Base-by-base conservation (phyloP, 2,797 vertebrate genomes). In the Lepilemur septentrionalis region DNA sequence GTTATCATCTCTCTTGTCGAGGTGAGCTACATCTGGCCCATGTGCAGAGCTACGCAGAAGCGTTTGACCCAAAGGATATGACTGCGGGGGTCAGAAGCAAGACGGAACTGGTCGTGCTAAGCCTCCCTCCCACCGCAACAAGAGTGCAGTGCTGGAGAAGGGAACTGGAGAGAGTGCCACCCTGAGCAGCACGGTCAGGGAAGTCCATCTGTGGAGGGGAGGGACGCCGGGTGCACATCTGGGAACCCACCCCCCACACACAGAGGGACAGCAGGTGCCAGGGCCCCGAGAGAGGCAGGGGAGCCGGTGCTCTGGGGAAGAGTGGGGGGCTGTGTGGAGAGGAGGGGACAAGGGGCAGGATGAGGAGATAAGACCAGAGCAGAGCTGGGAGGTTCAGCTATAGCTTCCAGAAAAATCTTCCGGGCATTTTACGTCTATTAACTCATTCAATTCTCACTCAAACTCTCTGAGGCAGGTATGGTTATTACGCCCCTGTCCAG, bases 281-380 rank as follows among this genome's bases (percentile, higher is more conserved):
- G 11, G 20, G 32, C 7, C 32, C 32, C 4, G 14, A 79, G n/a
- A 90, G 38, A 75, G 43, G 32, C 15, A 46, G 38, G 25, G 17
- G 23, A 2, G 2, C 32, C 4, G 1, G 13, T 18, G 6, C 10
- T 67, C 59, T 59, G 72, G 79, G 48, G 32, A 87, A 61, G 23
- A 55, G 5, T 25, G 12, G 22, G 32, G 41, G 17, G 43, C 4
- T 0, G 7, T 0, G 7, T 25, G 55, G 43, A 20, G 14, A 32
- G 32, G 55, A 2, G 15, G 55, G 17, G 43, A 38, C 9, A 2
- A 0, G 2, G 14, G 5, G 63, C 22, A 50, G 13, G 32, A 25
- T 4, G 67, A 30, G 11, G 41, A 87, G 18, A 46, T 30, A n/a
- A 63, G 80, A 69, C 12, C 41, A 30, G 43, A 59, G 52, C 14